Evolutionary conservation across 2,113 vertebrate species (phyloP), one percentile per base, ranked within the genome.

Genomic region (Anser brachyrhynchus): DNA sequence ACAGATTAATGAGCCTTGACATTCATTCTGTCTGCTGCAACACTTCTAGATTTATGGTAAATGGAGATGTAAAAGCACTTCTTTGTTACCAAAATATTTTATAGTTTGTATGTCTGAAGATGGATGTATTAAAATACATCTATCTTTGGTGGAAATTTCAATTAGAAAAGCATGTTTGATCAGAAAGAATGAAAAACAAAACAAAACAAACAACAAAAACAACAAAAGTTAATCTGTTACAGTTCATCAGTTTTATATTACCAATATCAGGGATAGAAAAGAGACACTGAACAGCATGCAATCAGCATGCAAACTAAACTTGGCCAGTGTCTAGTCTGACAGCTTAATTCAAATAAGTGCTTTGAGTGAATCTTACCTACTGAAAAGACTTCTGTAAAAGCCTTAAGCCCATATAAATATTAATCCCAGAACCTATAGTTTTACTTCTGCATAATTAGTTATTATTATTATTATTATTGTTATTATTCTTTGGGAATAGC

Each of bases 1-100:
- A 58, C 59, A 72, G 84, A 75, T 86, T 97, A 97, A 93, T 89
- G 88, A 96, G 66, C 79, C 64, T 55, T 58, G 76, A 31, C 33
- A 58, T 93, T 58, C 2, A 21, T 88, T 92, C 62, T 37, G 75
- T 82, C 31, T 87, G 66, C 49, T 59, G 51, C 52, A 88, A 80
- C 16, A 51, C 15, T 81, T 92, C 46, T 49, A 62, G 52, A 70
- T 72, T 87, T 85, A 80, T 90, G 79, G 95, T 91, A 91, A 97
- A 80, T 31, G 62, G 74, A 95, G 55, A 13, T 87, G 33, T 86
- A 58, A 35, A 94, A 95, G n/a, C 37, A 87, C 20, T 71, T 74
- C 8, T 49, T 51, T 52, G 13, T 57, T 71, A 62, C 57, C 5
- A 74, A 93, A 95, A 71, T 87, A 58, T 89, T 94, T 91, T 62